These are phyloP conservation scores for Oophaga sylvatica DNA, from an alignment of 2,797 vertebrate genomes.

Conservation along the genomic window DNA sequence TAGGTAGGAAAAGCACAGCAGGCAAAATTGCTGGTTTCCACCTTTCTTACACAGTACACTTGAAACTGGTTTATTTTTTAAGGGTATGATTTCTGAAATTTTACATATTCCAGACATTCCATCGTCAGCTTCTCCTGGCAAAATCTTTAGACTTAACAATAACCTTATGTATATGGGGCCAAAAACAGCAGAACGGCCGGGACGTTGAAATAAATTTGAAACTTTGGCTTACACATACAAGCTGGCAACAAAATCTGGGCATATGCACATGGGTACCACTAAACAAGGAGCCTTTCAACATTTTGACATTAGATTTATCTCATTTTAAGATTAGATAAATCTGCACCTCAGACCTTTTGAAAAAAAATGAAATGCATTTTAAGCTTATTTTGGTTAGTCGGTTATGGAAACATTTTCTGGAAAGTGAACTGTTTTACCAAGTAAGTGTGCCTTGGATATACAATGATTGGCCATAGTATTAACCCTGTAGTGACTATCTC, in stretches of 20 bases:
- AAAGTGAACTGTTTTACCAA: background rate
- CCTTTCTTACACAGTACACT: conserved; percentile 9
- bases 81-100: conserved; percentile 54
- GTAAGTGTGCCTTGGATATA: background rate
- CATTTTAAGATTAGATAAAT: conserved; percentile 40
- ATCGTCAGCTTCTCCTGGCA: conserved; percentile 50
- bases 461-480: background rate
- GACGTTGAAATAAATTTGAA: conserved; percentile 53
- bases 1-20: conserved; percentile 15
- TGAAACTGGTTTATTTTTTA: conserved; percentile 49
- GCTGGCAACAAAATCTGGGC: conserved; percentile 43
- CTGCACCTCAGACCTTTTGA: conserved; percentile 2
- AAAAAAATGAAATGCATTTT: background rate
- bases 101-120: conserved; percentile 59
- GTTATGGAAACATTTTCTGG: conserved; percentile 16
- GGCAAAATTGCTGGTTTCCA: conserved; percentile 46
- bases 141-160: conserved; percentile 49
- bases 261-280: conserved; percentile 44
- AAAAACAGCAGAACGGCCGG: conserved; percentile 49
- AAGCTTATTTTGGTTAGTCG: conserved; percentile 9
- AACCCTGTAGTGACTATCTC: too few relatives aligned
- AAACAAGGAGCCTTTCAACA: conserved; percentile 46
- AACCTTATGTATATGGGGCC: conserved; percentile 52
- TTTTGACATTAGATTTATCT: conserved; percentile 52
- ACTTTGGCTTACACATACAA: conserved; percentile 36